Base-by-base conservation (phyloP, 2,888 invertebrate species). In the Lasioglossum pauxillum region DNA sequence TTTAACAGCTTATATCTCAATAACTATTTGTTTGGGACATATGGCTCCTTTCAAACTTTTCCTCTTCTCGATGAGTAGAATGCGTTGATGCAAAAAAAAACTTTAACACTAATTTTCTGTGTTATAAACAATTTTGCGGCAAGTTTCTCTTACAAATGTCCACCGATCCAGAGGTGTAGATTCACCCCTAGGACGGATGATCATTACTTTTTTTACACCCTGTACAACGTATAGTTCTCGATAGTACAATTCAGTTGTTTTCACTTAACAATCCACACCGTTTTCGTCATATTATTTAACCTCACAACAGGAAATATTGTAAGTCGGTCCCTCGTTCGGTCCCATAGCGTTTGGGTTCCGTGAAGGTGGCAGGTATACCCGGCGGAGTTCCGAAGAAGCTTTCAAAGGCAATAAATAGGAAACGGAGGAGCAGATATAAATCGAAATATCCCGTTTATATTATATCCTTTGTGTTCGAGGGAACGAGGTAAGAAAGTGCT, bases 331-430 rank as follows among this genome's bases (percentile, higher is more conserved):
- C 8, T 19, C 12, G 31, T 3, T 67, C 8, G 67, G 16, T 67
- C 67, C 19, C 19, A 0, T 35, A 19, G 31, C 35, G 49, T 23
- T 69, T 5, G 64, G 67, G 49, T 35, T 74, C n/a, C 10, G 23
- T n/a, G 2, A 49, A 31, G 53, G 27, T 23, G 44, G 44, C 80
- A 57, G 82, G 74, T 80, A 80, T 82, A 75, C 57, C 8, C 19
- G 44, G 16, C 35, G 16, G 14, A 27, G 35, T 31, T n/a, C 38
- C 35, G 31, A 44, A n/a, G n/a, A 49, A 76, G n/a, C 19, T 80
- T 77, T n/a, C 60, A 49, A 53, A 41, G 73, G 76, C 64, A 83
- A 85, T 77, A 83, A 80, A 83, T 83, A 69, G 41, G 35, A 74
- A 77, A 57, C 41, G 16, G 12, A 53, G 35, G 46, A 76, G n/a